phyloP scores from a whole-genome alignment of 2,113 vertebrate species.

The Tympanuchus pallidicinctus region DNA sequence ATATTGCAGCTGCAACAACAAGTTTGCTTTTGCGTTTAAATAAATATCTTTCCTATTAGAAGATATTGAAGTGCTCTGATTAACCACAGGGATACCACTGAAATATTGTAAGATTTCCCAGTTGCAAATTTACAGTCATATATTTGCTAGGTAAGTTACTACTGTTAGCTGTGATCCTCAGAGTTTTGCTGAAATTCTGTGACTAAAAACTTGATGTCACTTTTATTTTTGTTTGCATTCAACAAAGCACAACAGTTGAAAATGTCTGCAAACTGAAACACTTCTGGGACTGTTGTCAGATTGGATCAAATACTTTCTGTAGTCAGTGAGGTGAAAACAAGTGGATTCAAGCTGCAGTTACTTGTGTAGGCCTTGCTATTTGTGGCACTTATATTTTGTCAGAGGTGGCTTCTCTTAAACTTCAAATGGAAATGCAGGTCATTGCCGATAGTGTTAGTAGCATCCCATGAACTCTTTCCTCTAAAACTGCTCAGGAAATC shows the following conservation, averaged over 20 bases:
- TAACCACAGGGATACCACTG: constrained; percentile 64
- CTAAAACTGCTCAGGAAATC: not conserved
- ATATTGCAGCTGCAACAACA: constrained; percentile 77
- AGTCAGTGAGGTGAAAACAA: not conserved
- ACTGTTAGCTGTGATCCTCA: not conserved
- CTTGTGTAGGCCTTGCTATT: not conserved
- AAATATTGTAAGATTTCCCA: constrained; percentile 62
- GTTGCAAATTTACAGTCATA: constrained; percentile 62
- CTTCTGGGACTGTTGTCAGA: not conserved
- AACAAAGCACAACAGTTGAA: not conserved
- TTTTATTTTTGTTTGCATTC: not conserved
- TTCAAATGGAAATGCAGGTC: not conserved
- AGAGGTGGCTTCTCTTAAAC: not conserved
- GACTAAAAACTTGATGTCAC: not conserved
- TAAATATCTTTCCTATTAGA: constrained; percentile 74
- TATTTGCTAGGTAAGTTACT: constrained; percentile 81
- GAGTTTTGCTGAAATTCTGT: not conserved
- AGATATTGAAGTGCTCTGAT: constrained; percentile 66
- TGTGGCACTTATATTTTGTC: not conserved
- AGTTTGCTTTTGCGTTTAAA: constrained; percentile 77
- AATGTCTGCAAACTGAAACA: not conserved
- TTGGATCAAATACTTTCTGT: not conserved
- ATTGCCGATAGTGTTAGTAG: not conserved
- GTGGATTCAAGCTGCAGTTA: not conserved
- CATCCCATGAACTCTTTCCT: not conserved